Evolutionary conservation across 1,140 invertebrate genomes (phyloP).

Genomic region (Delia radicum): DNA sequence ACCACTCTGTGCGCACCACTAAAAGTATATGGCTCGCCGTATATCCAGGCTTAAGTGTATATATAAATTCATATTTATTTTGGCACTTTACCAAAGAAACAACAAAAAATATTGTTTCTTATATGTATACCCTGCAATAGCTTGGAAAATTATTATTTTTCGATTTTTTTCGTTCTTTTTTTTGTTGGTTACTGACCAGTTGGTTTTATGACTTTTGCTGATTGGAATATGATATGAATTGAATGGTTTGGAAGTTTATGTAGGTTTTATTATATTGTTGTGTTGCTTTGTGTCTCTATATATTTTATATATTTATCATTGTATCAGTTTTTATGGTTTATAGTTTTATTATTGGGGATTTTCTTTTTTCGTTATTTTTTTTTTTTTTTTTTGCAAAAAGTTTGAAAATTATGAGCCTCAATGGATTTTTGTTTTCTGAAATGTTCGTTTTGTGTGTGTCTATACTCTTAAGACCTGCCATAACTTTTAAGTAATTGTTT

Average conservation of each 20-base stretch:
- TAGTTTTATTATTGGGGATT: slow-evolving; percentile 22
- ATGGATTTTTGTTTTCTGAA: background rate
- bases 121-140: background rate
- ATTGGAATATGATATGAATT: slow-evolving; percentile 53
- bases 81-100: slow-evolving; percentile 16
- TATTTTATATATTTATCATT: slow-evolving; percentile 31
- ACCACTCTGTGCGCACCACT: too few species aligned
- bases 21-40: background rate
- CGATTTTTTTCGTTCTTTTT: too few species aligned
- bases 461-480: slow-evolving; percentile 27
- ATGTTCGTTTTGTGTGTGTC: slow-evolving; percentile 26
- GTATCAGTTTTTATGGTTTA: slow-evolving; percentile 21
- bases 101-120: background rate
- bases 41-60: background rate
- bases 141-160: slow-evolving; percentile 21
- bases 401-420: slow-evolving; percentile 27
- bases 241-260: slow-evolving; percentile 30
- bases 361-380: background rate
- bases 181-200: slow-evolving; percentile 37
- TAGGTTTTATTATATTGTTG: slow-evolving; percentile 5
- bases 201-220: slow-evolving; percentile 51
- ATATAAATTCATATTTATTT: slow-evolving; percentile 17
- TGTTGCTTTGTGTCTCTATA: background rate
- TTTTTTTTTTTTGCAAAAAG: slow-evolving; percentile 26
- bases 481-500: slow-evolving; percentile 25